These are phyloP conservation scores for Acromyrmex heyeri DNA, from an alignment of 1,140 invertebrate species.

Conservation along the genomic window DNA sequence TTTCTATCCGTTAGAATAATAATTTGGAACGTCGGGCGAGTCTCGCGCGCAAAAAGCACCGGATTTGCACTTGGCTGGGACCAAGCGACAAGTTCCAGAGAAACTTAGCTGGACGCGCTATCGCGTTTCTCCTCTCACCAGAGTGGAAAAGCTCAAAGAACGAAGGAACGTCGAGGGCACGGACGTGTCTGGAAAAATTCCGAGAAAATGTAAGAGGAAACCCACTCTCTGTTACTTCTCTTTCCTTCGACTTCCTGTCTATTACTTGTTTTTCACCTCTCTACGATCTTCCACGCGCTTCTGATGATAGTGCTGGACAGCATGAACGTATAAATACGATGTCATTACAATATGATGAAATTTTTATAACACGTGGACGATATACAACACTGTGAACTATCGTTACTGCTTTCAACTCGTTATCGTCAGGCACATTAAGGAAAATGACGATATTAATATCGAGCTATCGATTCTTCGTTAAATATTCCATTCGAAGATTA, in stretches of 20 bases:
- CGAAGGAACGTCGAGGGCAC: constrained; percentile 55
- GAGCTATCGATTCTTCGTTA: background rate
- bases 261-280: constrained; percentile 45
- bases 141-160: constrained; percentile 71
- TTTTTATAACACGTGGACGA: background rate
- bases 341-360: constrained; percentile 10
- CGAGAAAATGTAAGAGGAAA: constrained; percentile 64
- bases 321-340: background rate
- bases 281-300: background rate
- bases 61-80: constrained; percentile 73
- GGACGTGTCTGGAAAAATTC: constrained; percentile 76
- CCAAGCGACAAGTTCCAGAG: constrained; percentile 70
- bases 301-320: constrained; percentile 12
- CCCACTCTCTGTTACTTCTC: constrained; percentile 44
- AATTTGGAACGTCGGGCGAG: constrained; percentile 63
- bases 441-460: background rate
- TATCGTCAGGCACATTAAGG: background rate
- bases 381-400: background rate
- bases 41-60: constrained; percentile 56
- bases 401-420: background rate
- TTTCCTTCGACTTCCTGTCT: constrained; percentile 40
- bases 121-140: constrained; percentile 28
- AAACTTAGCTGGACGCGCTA: constrained; percentile 67
- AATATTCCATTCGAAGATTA: constrained; percentile 48
- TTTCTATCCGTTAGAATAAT: constrained; percentile 68